Evolutionary conservation across 2,113 vertebrate genomes (phyloP).

Genomic region (Lampris megalopsis): DNA sequence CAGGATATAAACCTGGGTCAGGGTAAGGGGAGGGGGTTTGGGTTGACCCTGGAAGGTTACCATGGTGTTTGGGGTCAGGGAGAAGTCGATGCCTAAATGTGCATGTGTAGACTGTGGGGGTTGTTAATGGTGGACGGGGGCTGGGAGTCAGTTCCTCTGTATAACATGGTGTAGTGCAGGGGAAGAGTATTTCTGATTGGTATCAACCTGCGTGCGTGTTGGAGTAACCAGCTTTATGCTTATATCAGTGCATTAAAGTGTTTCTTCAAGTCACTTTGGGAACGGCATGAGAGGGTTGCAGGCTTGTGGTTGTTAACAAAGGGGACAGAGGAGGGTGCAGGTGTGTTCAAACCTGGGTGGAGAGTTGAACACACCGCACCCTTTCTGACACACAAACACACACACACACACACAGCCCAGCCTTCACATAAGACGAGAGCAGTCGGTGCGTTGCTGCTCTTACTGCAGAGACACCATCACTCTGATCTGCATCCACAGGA

Average conservation of each 20-base stretch:
- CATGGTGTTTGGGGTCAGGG: no score
- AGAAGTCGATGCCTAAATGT: no score
- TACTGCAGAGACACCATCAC: constrained; percentile 12
- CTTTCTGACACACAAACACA: constrained; percentile 31
- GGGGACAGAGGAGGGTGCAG: constrained; percentile 70
- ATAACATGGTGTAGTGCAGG: no score
- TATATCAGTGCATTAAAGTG: background rate
- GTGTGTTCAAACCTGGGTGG: constrained; percentile 79
- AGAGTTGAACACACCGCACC: constrained; percentile 69
- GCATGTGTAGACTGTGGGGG: no score
- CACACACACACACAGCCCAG: constrained; percentile 26
- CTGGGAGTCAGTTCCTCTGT: no score
- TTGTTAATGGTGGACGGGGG: no score
- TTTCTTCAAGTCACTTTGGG: background rate
- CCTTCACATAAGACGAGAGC: constrained; percentile 17
- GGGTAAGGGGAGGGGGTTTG: no score
- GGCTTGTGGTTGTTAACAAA: constrained; percentile 33
- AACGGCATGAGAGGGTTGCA: constrained; percentile 6
- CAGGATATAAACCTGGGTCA: no score
- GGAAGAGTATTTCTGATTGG: no score
- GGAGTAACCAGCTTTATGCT: background rate
- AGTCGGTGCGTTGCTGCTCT: background rate
- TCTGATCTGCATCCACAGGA: constrained; percentile 36
- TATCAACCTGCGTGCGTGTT: background rate
- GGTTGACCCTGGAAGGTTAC: no score